Conservation (phyloP, 2,113 vertebrate genomes). For the Gobio gobio region DNA sequence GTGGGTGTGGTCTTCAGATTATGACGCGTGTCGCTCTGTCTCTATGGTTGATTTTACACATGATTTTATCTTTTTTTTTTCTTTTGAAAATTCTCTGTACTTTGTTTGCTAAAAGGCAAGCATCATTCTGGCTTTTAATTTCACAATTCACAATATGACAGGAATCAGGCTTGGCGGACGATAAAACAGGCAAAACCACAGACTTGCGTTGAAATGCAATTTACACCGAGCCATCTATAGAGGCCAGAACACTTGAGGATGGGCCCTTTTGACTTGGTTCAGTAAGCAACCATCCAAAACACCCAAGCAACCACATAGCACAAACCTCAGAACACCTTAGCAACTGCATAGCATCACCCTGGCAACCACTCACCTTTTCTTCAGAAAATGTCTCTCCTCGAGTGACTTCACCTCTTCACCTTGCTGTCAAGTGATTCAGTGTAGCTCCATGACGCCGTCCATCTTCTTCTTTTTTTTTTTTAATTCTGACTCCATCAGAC, state of each 20-base stretch:
- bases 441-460: not conserved
- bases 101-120: not conserved
- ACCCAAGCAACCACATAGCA: constrained; percentile 8
- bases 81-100: not conserved
- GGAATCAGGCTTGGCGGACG: not conserved
- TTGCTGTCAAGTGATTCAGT: not conserved
- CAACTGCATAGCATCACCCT: not conserved
- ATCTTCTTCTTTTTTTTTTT: constrained; percentile 39
- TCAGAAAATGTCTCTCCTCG: not conserved
- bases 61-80: not conserved
- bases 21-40: too few species aligned
- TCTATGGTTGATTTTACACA: too few species aligned
- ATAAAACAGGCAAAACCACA: not conserved
- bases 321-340: not conserved
- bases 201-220: not conserved
- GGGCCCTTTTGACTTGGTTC: not conserved
- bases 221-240: not conserved
- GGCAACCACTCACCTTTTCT: constrained; percentile 20
- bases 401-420: constrained; percentile 5
- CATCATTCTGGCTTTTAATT: not conserved
- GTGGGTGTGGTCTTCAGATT: too few species aligned
- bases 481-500: constrained; percentile 25
- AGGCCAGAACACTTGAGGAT: not conserved
- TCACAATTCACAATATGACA: too few species aligned
- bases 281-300: not conserved